phyloP scores from a whole-genome alignment of 2,888 invertebrate genomes.

The Rhogogaster chlorosoma region DNA sequence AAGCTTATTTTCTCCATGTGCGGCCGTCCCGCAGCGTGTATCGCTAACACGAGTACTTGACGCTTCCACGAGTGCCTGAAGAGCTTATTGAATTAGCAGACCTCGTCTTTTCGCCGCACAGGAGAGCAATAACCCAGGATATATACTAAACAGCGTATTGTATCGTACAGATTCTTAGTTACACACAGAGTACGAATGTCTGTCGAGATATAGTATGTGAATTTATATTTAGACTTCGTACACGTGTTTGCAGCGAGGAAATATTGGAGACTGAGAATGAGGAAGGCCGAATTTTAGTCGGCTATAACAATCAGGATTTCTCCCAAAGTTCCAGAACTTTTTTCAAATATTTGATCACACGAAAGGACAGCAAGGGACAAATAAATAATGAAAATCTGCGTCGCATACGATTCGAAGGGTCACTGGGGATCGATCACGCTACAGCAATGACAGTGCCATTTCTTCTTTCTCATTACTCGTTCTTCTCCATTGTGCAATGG shows the following conservation, averaged over 20 bases:
- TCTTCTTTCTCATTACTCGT: not conserved
- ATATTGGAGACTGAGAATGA: not conserved
- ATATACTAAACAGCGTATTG: not conserved
- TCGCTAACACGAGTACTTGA: constrained; percentile 12
- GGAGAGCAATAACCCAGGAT: constrained; percentile 20
- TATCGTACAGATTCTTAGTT: not conserved
- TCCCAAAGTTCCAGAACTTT: no score
- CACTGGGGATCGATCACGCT: not conserved
- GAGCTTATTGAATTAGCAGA: constrained; percentile 34
- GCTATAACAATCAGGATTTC: not conserved
- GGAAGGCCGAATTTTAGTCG: not conserved
- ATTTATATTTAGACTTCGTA: not conserved
- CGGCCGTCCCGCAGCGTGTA: not conserved
- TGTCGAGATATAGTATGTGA: not conserved
- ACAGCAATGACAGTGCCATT: not conserved
- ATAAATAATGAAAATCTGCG: not conserved
- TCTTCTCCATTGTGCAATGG: not conserved
- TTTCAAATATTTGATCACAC: no score
- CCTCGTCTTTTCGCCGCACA: not conserved
- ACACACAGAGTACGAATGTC: not conserved
- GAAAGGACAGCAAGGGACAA: not conserved
- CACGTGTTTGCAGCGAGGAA: not conserved
- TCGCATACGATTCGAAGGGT: not conserved
- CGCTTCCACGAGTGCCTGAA: constrained; percentile 7
- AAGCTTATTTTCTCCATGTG: not conserved